Evolutionary conservation across 2,797 vertebrate species (phyloP).

Genomic region (Halcyon leucocephala): DNA sequence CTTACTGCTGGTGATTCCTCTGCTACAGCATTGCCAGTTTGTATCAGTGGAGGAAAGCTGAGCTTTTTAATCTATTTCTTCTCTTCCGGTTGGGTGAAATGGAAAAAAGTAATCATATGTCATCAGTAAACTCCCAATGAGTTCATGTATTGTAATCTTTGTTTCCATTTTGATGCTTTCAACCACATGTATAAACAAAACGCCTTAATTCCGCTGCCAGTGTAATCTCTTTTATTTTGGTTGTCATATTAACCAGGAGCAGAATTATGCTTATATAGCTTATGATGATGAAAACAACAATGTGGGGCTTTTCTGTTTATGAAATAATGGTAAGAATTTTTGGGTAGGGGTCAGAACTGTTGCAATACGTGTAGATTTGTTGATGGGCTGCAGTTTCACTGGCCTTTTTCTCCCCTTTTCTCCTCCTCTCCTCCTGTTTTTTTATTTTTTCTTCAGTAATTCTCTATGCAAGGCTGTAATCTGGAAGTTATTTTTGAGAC

Average conservation of each 20-base stretch:
- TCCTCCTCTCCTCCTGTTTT: fast-evolving
- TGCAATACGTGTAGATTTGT: neutral
- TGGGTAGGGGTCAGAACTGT: neutral
- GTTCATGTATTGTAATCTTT: neutral
- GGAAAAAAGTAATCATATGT: neutral
- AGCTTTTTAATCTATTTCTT: neutral
- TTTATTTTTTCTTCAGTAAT: neutral
- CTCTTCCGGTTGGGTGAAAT: neutral
- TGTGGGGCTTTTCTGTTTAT: neutral
- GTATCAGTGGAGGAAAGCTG: neutral
- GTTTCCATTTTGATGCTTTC: neutral
- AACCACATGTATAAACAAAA: neutral
- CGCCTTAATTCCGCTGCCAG: neutral
- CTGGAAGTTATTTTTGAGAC: neutral
- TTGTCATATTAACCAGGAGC: neutral
- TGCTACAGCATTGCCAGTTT: neutral
- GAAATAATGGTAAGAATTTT: neutral
- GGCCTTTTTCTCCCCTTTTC: neutral
- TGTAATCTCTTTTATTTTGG: neutral
- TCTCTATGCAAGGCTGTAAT: neutral
- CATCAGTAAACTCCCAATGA: neutral
- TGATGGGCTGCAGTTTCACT: neutral
- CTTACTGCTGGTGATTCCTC: neutral
- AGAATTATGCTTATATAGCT: neutral
- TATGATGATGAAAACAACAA: neutral